A percentile compares a stretch with the other conserved stretches of the same genome.
These are phyloP conservation scores for Pagetopsis macropterus DNA, from an alignment of 2,797 vertebrate species.

Conservation along the genomic window DNA sequence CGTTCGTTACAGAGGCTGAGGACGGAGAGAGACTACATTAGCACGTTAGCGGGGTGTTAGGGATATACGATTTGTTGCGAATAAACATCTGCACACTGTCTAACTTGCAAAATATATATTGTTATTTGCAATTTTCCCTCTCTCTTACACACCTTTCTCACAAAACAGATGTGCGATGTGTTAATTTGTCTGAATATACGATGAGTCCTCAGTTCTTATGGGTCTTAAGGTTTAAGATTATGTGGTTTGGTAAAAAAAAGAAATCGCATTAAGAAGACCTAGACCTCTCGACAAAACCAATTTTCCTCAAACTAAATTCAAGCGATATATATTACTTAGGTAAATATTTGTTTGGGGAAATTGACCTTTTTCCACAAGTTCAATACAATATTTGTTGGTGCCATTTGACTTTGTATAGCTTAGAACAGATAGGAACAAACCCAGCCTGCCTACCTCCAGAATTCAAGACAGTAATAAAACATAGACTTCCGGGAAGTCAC, in stretches of 20 bases:
- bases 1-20: constrained; percentile 47
- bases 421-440: not conserved
- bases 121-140: too few species aligned
- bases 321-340: not conserved
- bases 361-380: not conserved
- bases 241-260: not conserved
- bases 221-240: not conserved
- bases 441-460: not conserved
- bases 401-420: not conserved
- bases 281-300: not conserved
- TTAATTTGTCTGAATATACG: not conserved
- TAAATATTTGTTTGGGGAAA: not conserved
- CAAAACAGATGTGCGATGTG: too few species aligned
- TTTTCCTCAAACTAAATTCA: not conserved
- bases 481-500: too few species aligned
- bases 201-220: constrained; percentile 8
- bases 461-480: not conserved
- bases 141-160: too few species aligned
- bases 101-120: too few species aligned
- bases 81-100: too few species aligned
- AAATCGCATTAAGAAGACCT: not conserved
- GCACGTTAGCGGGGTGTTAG: constrained; percentile 8
- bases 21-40: constrained; percentile 21
- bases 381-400: not conserved
- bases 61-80: constrained; percentile 6